Evolutionary conservation across 1,140 invertebrate species (phyloP), one percentile per base, ranked within the genome.

Genomic region (Bombyx mandarina): DNA sequence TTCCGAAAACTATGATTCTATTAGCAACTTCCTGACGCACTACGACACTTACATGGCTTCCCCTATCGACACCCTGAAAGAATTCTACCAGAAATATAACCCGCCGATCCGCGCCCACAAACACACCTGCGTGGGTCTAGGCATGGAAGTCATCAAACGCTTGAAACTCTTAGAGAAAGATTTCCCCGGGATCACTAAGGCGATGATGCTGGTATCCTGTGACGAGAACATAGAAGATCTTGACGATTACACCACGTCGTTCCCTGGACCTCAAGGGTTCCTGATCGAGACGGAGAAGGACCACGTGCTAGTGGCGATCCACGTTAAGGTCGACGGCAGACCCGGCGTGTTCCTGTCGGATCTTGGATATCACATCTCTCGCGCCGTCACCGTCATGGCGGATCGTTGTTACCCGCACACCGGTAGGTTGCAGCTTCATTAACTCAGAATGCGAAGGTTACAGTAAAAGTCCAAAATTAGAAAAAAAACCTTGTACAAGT

Each of bases 111-210:
- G 93, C 56, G 83, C 91, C 1, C 90, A 93, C 63, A 93, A 96
- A 75, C 91, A 97, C 79, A 97, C 96, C 43, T 98, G 96, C 77
- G 96, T 97, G 43, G 96, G 95, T 50, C 86, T 97, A 61, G 93
- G 94, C 54, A 91, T 96, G 73, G 94, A 96, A 80, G 89, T 97
- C 48, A 89, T 95, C 69, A 88, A 91, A 47, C 71, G 73, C 22
- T 62, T 85, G n/a, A 83, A 79, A 60, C 67, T 70, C 0, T 64
- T 87, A 42, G 83, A 87, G 61, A 76, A 78, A 2, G 80, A 84
- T 57, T 87, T 82, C 71, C 83, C 83, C 18, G 91, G 92, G 56
- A 88, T 95, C 62, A 89, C 89, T 7, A 90, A 91, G 61, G 89
- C 91, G 62, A 89, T 95, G 72, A 95, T 93, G 84, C 86, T 97